phyloP scores from a whole-genome alignment of 2,113 vertebrate species.

The Pomatorhinus ruficollis region DNA sequence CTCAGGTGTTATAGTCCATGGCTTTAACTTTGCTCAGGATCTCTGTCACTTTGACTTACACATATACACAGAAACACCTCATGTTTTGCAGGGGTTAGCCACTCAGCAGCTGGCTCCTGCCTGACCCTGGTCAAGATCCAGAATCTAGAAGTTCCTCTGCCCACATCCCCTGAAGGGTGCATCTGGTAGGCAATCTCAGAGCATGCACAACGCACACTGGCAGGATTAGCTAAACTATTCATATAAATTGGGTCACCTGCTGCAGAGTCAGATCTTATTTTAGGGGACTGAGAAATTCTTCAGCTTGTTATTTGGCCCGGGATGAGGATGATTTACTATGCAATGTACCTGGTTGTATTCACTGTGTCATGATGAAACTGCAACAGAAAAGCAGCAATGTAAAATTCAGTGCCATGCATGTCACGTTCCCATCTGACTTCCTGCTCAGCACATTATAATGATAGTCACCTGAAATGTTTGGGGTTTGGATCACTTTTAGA shows the following conservation, averaged over 20 bases:
- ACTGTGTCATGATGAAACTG: background rate
- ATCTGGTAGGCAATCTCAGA: slow-evolving; percentile 56
- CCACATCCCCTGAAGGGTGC: slow-evolving; percentile 42
- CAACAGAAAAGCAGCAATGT: background rate
- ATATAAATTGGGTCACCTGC: background rate
- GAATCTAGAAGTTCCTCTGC: slow-evolving; percentile 55
- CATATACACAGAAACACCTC: slow-evolving; percentile 16
- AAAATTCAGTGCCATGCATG: background rate
- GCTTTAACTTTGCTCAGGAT: background rate
- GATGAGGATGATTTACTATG: background rate
- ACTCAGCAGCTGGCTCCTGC: slow-evolving; percentile 22
- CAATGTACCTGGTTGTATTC: background rate
- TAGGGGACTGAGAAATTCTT: background rate
- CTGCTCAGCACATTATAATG: background rate
- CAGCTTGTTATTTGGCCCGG: background rate
- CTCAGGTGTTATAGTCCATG: rapidly evolving
- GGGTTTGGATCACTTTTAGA: background rate
- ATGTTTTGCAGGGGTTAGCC: slow-evolving; percentile 55
- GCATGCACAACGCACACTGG: background rate
- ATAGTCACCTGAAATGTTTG: background rate
- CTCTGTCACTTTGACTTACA: background rate
- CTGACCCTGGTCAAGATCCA: slow-evolving; percentile 46
- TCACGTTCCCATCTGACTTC: background rate
- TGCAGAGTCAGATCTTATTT: background rate
- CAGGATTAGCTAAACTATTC: background rate